Conservation (phyloP, 2,888 invertebrate genomes). For the Alentia gelatinosa region DNA sequence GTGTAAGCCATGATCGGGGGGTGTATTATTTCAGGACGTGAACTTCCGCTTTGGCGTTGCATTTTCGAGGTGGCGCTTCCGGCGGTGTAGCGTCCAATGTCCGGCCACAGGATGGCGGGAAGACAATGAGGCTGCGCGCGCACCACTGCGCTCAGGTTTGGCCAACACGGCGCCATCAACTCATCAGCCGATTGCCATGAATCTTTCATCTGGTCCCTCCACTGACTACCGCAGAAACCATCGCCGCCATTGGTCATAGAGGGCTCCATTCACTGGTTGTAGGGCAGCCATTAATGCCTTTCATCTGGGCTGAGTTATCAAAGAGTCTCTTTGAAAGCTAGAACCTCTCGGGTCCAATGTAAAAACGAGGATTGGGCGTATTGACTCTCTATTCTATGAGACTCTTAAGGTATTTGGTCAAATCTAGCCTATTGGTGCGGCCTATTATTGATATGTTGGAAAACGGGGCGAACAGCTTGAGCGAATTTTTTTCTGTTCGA, state of each 20-base stretch:
- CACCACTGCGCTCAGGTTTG: background rate
- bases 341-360: background rate
- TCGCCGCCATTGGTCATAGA: background rate
- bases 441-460: no score
- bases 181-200: background rate
- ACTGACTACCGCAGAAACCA: background rate
- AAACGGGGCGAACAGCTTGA: no score
- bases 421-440: no score
- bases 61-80: background rate
- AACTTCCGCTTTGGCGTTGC: background rate
- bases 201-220: background rate
- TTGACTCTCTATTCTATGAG: no score
- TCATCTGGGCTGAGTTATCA: background rate
- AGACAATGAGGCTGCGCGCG: background rate
- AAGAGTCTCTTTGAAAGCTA: background rate
- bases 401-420: no score
- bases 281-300: background rate
- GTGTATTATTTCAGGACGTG: background rate
- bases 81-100: conserved; percentile 16
- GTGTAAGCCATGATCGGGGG: background rate
- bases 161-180: background rate
- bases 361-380: no score
- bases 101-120: background rate
- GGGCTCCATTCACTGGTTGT: no score
- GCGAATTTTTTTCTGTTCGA: no score